Percentiles rank a stretch among this genome's conserved stretches.
phyloP scores from a whole-genome alignment of 2,113 vertebrate genomes.

The Dasyurus viverrinus region DNA sequence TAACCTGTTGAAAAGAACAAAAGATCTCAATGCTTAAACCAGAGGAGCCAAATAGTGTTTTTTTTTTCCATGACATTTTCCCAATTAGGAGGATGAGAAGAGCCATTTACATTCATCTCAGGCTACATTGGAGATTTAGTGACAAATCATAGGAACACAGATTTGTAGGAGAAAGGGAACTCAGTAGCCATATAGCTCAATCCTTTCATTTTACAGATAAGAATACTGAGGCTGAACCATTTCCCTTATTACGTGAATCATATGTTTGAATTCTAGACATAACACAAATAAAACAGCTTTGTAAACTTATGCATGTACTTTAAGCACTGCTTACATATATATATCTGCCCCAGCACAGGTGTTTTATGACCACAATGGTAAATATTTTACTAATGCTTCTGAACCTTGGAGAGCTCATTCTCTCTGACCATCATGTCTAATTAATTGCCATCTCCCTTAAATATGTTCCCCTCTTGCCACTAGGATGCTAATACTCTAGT shows the following conservation, averaged over 20 bases:
- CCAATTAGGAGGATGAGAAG: neutral
- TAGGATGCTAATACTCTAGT: neutral
- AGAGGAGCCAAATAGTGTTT: neutral
- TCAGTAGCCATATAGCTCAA: neutral
- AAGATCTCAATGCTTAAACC: neutral
- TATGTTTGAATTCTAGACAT: neutral
- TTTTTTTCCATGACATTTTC: neutral
- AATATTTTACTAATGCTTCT: neutral
- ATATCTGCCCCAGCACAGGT: neutral
- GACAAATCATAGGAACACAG: neutral
- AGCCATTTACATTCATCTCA: neutral
- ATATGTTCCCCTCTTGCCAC: neutral
- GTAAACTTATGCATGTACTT: neutral
- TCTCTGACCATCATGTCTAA: neutral
- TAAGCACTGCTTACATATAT: neutral
- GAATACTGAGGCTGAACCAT: neutral
- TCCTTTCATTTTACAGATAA: neutral
- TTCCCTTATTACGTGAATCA: neutral
- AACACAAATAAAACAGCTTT: neutral
- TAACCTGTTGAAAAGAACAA: conserved; percentile 73
- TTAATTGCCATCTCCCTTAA: neutral
- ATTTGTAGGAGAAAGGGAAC: neutral
- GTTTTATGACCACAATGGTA: neutral
- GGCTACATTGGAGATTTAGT: neutral
- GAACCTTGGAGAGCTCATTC: neutral